Evolutionary conservation across 2,797 vertebrate genomes (phyloP).

Genomic region (Parauchenoglanis ngamensis): DNA sequence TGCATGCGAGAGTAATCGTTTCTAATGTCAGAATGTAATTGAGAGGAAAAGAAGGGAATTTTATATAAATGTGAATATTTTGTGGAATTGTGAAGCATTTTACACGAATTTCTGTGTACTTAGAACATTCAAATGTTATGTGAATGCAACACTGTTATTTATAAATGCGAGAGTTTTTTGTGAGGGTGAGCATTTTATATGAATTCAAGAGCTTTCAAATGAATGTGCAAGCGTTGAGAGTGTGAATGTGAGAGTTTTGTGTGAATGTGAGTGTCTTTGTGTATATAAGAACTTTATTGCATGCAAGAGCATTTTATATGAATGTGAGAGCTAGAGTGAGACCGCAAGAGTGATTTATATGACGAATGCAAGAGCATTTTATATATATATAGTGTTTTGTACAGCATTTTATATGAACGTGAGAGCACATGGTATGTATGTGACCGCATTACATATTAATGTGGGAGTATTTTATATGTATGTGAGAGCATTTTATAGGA

Average conservation of each 20-base stretch:
- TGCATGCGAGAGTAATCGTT: not conserved
- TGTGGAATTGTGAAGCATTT: too few relatives aligned
- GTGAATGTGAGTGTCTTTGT: not conserved
- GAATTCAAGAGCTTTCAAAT: not conserved
- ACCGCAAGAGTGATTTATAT: not conserved
- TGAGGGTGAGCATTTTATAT: too few relatives aligned
- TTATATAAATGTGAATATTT: not conserved
- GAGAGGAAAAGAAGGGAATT: not conserved
- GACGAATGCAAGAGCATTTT: not conserved
- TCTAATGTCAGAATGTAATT: not conserved
- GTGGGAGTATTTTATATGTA: not conserved
- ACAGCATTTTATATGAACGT: not conserved
- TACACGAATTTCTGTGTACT: not conserved
- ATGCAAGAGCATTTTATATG: not conserved
- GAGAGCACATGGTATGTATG: not conserved
- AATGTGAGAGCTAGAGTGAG: not conserved
- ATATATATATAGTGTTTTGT: not conserved
- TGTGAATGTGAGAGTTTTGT: not conserved
- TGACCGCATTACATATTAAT: not conserved
- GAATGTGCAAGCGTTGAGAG: not conserved
- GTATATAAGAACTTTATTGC: not conserved
- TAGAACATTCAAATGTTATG: not conserved
- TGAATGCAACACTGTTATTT: not conserved
- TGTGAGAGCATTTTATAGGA: too few relatives aligned
- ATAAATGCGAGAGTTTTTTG: not conserved